These are phyloP conservation scores for Oligia fasciuncula DNA, from an alignment of 2,888 invertebrate genomes.

Conservation along the genomic window DNA sequence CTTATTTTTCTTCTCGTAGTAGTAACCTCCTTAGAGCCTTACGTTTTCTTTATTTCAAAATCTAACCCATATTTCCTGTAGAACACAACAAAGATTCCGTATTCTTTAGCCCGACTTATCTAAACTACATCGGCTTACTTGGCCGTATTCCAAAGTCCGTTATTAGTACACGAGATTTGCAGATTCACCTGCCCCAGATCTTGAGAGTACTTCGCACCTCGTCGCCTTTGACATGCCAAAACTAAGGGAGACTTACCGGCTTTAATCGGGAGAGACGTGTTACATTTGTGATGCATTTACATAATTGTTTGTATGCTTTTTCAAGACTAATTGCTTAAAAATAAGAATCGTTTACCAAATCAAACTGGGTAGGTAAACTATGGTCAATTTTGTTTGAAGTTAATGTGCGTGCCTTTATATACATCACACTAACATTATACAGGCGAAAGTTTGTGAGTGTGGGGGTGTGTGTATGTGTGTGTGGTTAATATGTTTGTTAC, in stretches of 20 bases:
- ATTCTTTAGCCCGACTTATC: constrained; percentile 49
- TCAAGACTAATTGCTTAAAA: too few relatives aligned
- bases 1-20: neutral
- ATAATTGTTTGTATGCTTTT: constrained; percentile 8
- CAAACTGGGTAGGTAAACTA: too few relatives aligned
- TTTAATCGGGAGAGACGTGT: constrained; percentile 30
- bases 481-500: too few relatives aligned
- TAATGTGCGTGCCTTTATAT: too few relatives aligned
- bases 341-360: too few relatives aligned
- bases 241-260: constrained; percentile 35
- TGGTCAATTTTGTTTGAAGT: too few relatives aligned
- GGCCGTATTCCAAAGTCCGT: constrained; percentile 54
- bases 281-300: constrained; percentile 23
- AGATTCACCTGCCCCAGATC: constrained; percentile 61
- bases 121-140: constrained; percentile 49
- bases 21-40: neutral
- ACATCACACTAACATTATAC: too few relatives aligned
- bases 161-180: constrained; percentile 60
- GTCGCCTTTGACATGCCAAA: constrained; percentile 55
- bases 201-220: constrained; percentile 55
- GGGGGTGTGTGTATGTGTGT: too few relatives aligned
- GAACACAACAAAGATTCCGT: neutral
- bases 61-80: neutral
- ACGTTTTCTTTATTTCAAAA: neutral
- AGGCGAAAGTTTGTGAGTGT: too few relatives aligned